A percentile compares a stretch with the other conserved stretches of the same genome.
These are phyloP conservation scores for Rattus rattus DNA, from an alignment of 2,113 vertebrate species.

Conservation along the genomic window DNA sequence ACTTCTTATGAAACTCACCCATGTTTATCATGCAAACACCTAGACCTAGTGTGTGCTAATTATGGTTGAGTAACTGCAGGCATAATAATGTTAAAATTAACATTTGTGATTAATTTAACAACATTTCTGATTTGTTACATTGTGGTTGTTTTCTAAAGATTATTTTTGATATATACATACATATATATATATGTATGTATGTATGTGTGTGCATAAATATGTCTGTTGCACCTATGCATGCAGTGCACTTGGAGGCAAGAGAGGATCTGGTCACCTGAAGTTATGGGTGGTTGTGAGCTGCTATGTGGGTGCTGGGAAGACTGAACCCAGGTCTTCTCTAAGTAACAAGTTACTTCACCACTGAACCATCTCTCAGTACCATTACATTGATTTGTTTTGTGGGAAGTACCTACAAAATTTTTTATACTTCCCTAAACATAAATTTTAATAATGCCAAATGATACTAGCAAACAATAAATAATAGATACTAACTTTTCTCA, in stretches of 20 bases:
- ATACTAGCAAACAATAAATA: not conserved
- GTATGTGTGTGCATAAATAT: not conserved
- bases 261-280: not conserved
- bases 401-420: not conserved
- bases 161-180: not conserved
- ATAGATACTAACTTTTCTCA: slow-evolving; percentile 17
- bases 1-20: slow-evolving; percentile 13
- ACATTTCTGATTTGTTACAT: slow-evolving; percentile 27
- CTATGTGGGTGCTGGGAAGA: not conserved
- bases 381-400: not conserved
- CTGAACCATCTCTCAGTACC: not conserved
- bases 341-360: not conserved
- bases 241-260: not conserved
- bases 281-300: not conserved
- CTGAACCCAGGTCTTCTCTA: not conserved
- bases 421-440: not conserved
- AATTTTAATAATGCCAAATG: not conserved
- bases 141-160: not conserved
- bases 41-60: not conserved
- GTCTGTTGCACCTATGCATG: too few species aligned
- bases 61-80: slow-evolving; percentile 25
- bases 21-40: not conserved
- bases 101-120: slow-evolving; percentile 51
- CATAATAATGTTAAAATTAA: slow-evolving; percentile 21
- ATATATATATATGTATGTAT: too few species aligned